phyloP scores from a whole-genome alignment of 2,113 vertebrate species.

The Saccopteryx bilineata region DNA sequence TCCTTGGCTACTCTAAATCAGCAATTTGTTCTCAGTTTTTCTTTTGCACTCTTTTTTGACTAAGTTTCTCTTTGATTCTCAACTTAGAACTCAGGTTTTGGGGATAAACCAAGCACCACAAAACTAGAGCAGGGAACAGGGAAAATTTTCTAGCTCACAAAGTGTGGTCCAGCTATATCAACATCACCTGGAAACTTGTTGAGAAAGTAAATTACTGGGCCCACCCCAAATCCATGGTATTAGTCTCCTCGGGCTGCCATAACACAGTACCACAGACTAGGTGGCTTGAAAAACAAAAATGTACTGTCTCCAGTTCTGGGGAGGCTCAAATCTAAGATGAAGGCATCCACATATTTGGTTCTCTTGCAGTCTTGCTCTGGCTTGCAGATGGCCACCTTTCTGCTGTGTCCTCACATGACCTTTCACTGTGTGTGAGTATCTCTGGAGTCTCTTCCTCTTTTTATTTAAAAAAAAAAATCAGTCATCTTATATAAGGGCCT shows the following conservation, averaged over 20 bases:
- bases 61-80: conserved; percentile 12
- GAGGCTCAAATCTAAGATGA: background rate
- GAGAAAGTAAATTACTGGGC: background rate
- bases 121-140: background rate
- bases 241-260: background rate
- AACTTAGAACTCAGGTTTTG: background rate
- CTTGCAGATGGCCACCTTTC: background rate
- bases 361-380: background rate
- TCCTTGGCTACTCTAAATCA: background rate
- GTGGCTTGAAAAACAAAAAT: background rate
- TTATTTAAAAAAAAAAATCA: background rate
- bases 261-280: background rate
- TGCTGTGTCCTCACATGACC: background rate
- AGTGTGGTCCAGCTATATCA: background rate
- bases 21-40: background rate
- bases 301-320: background rate
- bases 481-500: background rate
- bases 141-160: background rate
- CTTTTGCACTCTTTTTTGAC: background rate
- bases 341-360: background rate
- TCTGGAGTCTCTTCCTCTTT: background rate
- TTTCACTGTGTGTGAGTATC: background rate
- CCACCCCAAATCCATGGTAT: background rate
- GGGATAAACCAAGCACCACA: background rate
- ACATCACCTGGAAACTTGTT: background rate